These are phyloP conservation scores for Hypocryptadius cinnamomeus DNA, from an alignment of 2,113 vertebrate genomes.

Conservation along the genomic window DNA sequence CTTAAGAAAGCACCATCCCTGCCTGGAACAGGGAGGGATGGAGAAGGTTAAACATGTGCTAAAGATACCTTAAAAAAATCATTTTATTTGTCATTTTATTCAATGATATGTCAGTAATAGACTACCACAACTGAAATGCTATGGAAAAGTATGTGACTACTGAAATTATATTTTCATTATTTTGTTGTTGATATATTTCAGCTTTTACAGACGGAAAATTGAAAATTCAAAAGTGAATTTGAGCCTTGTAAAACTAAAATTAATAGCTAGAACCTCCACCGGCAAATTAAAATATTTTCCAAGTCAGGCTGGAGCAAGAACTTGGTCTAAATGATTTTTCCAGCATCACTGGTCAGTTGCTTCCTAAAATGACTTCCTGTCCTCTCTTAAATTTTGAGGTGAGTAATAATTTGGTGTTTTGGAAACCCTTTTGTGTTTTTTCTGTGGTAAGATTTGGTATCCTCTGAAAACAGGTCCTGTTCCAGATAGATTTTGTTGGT, in stretches of 20 bases:
- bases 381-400: neutral
- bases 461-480: neutral
- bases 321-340: neutral
- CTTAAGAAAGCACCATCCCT: neutral
- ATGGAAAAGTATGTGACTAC: neutral
- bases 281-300: neutral
- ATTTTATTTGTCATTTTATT: neutral
- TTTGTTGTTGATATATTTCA: neutral
- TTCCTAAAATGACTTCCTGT: neutral
- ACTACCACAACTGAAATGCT: neutral
- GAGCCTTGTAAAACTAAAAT: neutral
- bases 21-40: neutral
- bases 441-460: rapidly evolving
- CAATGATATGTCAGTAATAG: neutral
- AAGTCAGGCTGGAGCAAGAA: neutral
- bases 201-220: neutral
- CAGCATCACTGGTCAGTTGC: neutral
- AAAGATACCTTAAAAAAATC: neutral
- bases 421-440: neutral
- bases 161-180: neutral
- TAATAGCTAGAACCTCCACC: neutral
- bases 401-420: neutral
- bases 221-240: neutral
- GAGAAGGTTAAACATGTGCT: neutral
- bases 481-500: neutral